phyloP scores from a whole-genome alignment of 2,888 invertebrate species.

The Epicampocera succincta region DNA sequence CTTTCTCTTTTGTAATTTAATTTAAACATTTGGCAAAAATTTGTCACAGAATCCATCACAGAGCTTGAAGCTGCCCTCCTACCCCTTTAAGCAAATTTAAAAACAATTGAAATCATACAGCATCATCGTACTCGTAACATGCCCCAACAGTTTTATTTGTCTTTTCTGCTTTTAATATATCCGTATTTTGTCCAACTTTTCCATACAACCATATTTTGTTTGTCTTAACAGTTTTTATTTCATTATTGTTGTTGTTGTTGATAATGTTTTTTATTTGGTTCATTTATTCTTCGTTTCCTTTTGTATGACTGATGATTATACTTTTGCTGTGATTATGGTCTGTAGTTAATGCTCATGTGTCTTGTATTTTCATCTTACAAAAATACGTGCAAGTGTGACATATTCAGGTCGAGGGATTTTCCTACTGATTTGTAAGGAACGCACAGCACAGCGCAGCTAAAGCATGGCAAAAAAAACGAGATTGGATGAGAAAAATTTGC shows the following conservation, averaged over 20 bases:
- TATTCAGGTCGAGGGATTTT: no score
- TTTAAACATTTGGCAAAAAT: constrained; percentile 29
- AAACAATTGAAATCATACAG: constrained; percentile 24
- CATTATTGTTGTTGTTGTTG: not conserved
- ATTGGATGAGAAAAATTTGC: no score
- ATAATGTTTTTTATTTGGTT: not conserved
- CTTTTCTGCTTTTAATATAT: not conserved
- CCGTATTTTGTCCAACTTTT: not conserved
- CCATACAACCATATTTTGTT: constrained; percentile 21
- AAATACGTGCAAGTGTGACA: no score
- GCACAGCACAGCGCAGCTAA: no score
- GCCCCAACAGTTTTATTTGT: constrained; percentile 7
- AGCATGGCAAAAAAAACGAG: no score
- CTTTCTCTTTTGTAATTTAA: constrained; percentile 26
- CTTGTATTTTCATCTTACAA: constrained; percentile 17
- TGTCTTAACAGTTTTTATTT: constrained; percentile 21
- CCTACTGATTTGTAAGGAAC: no score
- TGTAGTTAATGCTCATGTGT: not conserved
- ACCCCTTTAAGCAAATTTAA: not conserved
- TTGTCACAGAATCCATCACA: constrained; percentile 38
- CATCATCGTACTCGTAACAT: constrained; percentile 29
- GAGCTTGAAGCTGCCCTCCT: constrained; percentile 18
- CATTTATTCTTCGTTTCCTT: not conserved
- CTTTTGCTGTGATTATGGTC: not conserved
- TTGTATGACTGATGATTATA: constrained; percentile 2